Base-by-base conservation (phyloP, 1,140 invertebrate genomes). In the Tyrophagus putrescentiae region DNA sequence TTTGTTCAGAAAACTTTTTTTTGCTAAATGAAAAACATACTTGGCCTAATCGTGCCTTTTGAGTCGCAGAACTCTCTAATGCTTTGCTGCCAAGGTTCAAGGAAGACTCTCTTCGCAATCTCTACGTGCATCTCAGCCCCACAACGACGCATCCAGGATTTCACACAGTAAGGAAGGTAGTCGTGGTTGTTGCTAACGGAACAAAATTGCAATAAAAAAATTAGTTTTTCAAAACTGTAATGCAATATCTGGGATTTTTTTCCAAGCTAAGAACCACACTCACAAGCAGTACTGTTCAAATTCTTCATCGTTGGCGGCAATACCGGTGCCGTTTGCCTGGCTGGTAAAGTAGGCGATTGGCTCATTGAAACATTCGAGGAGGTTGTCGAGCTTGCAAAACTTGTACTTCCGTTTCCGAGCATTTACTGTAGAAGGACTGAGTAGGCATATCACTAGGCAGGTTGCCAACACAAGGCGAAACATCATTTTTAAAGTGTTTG, bases 171-270 rank as follows among this genome's bases (percentile, higher is more conserved):
- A 7, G 45, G 45, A 48, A 48, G 31, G 45, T 48, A 48, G 31
- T 48, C 45, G 45, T 48, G 45, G 31, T 25, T 48, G 21, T 48
- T 48, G 31, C 45, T 48, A 21, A 48, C 9, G 31, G 31, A 48
- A 48, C 13, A 39, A 13, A 39, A 48, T 7, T 7, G 13, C 23
- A 13, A 7, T 25, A 48, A 7, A 13, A 6, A 48, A 48, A 48
- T 48, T 48, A 48, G 7, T 7, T 48, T 21, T 25, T 7, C 23
- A 48, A 48, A 21, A 9, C 7, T 48, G 21, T n/a, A n/a, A n/a
- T n/a, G n/a, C n/a, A n/a, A n/a, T n/a, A n/a, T n/a, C n/a, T n/a
- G n/a, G n/a, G n/a, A n/a, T n/a, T n/a, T n/a, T n/a, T n/a, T n/a
- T n/a, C n/a, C n/a, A n/a, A n/a, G n/a, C n/a, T n/a, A n/a, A n/a